Conservation (phyloP, 1,140 invertebrate species). For the Bradynema listronoti region DNA sequence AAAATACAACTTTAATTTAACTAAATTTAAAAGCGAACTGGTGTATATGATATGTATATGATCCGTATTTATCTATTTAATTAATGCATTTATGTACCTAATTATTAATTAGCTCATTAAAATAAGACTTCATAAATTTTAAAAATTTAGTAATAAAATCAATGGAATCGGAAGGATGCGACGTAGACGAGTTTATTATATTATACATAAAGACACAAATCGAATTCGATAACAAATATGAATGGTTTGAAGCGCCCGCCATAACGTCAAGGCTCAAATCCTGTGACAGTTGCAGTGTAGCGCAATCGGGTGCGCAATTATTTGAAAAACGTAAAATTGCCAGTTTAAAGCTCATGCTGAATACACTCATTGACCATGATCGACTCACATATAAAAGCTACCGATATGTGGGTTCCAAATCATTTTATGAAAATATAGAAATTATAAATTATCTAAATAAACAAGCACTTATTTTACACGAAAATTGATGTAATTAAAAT, state of each 20-base stretch:
- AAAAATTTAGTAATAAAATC: neutral
- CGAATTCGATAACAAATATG: constrained; percentile 6
- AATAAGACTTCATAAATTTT: neutral
- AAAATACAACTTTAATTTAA: neutral
- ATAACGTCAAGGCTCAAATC: neutral
- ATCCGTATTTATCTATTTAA: neutral
- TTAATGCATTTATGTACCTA: neutral
- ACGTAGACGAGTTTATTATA: constrained; percentile 4
- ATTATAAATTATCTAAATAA: neutral
- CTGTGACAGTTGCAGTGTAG: neutral
- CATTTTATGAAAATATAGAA: neutral
- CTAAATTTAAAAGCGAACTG: neutral
- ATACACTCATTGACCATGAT: neutral
- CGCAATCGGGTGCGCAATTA: constrained; percentile 4
- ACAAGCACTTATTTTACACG: neutral
- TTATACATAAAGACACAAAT: constrained; percentile 2
- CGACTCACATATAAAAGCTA: constrained; percentile 1
- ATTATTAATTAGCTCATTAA: neutral
- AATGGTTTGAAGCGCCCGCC: constrained; percentile 2
- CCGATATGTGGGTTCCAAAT: constrained; percentile 2
- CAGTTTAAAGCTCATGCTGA: neutral
- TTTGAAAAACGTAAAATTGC: constrained; percentile 5
- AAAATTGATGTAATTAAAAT: neutral
- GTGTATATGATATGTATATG: neutral
- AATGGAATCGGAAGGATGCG: neutral